phyloP scores from a whole-genome alignment of 2,888 invertebrate species.

The Cremastobaeus sp. region DNA sequence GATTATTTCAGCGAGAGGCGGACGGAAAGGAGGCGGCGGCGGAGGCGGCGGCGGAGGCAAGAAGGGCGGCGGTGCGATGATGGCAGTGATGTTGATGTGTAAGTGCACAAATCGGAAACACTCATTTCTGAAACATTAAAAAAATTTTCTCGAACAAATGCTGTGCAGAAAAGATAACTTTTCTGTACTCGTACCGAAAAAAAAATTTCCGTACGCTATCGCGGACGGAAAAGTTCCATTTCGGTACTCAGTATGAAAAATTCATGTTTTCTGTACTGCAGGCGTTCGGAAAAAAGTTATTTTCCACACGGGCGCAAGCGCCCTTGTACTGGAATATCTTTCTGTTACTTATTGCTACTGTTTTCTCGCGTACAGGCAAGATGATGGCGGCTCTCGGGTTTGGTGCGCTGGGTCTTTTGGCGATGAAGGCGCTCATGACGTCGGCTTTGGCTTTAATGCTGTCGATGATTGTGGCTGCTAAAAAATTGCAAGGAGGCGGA shows the following conservation, averaged over 20 bases:
- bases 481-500: slow-evolving; percentile 83
- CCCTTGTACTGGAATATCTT: too few species aligned
- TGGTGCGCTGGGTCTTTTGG: slow-evolving; percentile 86
- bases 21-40: slow-evolving; percentile 76
- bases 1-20: slow-evolving; percentile 76
- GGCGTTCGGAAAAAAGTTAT: too few species aligned
- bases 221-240: too few species aligned
- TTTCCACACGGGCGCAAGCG: too few species aligned
- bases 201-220: too few species aligned
- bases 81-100: slow-evolving; percentile 86
- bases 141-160: too few species aligned
- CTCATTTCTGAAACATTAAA: background rate
- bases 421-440: slow-evolving; percentile 87
- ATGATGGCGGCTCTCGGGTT: slow-evolving; percentile 87
- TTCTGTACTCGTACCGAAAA: too few species aligned
- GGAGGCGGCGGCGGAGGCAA: slow-evolving; percentile 80
- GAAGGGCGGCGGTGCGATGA: slow-evolving; percentile 80
- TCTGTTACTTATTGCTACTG: too few species aligned
- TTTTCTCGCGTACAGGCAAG: slow-evolving; percentile 78
- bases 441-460: slow-evolving; percentile 87
- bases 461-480: slow-evolving; percentile 86
- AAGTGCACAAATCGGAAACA: slow-evolving; percentile 56
- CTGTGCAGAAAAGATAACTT: too few species aligned
- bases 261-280: too few species aligned
- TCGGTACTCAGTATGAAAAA: too few species aligned